Evolutionary conservation across 1,140 invertebrate species (phyloP), one percentile per base, ranked within the genome.

Genomic region (Campoletis sonorensis): DNA sequence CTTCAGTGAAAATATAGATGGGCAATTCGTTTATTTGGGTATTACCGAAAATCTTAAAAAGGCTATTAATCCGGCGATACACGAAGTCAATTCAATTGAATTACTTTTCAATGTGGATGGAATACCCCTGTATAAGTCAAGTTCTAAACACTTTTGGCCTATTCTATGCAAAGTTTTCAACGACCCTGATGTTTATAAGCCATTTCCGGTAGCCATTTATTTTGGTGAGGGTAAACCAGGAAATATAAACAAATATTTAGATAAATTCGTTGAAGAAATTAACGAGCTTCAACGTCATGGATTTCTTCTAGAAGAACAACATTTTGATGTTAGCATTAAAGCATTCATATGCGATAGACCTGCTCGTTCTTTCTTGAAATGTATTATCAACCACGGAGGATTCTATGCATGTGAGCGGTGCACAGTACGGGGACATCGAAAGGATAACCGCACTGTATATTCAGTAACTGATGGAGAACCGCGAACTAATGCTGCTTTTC

Each of bases 311-410:
- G 18, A 80, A 21, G 49, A 26, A 13, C n/a, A 61, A 4, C n/a
- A 21, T 16, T 72, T 78, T 11, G 7, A 23, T 11, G 68, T 83
- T 0, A 23, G 15, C 4, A 79, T 83, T 11, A 73, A 79, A 45
- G 30, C 58, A 30, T 83, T 81, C 23, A 68, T 81, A 16, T 83
- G 82, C 23, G 75, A 80, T 64, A 67, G 73, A 37, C 82, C 82
- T 49, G 82, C 79, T 64, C 79, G 79, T 51, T 54, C 81, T 16
- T 77, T 80, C 3, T 4, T 82, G 5, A 80, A 80, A 71, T 26
- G 13, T 30, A 82, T 80, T 8, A 77, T 77, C 61, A 18, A 23
- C 8, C 81, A 82, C 54, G 64, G 45, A 4, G 73, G 16, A 11
- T 80, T 58, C 23, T 77, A 21, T 23, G 78, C 72, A 0, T 82